Evolutionary conservation across 2,888 invertebrate genomes (phyloP), one percentile per base, ranked within the genome.

Genomic region (Drosophila ezoana): DNA sequence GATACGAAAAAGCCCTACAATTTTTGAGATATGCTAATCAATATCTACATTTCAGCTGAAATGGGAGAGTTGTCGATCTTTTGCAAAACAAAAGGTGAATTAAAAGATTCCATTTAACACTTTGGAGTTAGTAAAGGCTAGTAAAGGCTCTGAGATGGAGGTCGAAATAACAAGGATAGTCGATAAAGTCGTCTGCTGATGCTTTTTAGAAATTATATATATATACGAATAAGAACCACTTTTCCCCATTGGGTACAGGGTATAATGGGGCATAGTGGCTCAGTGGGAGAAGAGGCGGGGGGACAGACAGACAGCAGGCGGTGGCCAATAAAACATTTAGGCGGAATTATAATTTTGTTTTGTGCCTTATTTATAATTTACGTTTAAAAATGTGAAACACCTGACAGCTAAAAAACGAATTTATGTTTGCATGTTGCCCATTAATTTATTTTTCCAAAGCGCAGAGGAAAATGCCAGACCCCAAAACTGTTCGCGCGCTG

Each of bases 401-500:
- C 89, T 89, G 89, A 89, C 90, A 89, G 89, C 81, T 83, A 66
- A 80, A 88, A 89, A 82, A 84, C 38, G 89, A 88, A 90, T 89
- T 89, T 89, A 89, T 89, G 89, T 89, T 90, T 83, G 90, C 89
- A 89, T 89, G 90, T 90, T 89, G 85, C 87, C 83, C 89, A 87
- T 85, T 90, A 90, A 90, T 89, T 89, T 90, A 90, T 84, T 90
- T 88, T 89, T 80, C 78, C 72, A 64, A 61, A 71, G 62, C 51
- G 38, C 53, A 32, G 10, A 73, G 76, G 52, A 81, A 82, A 76
- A 72, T 65, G 74, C 62, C 68, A 62, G 44, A n/a, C 35, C 33
- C 14, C 32, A 37, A 52, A 20, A 49, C 33, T 35, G 38, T 43
- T 41, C 20, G 57, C n/a, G 56, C 48, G 60, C 58, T 60, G 73